Conservation (phyloP, 1,140 invertebrate species). For the Drosophila erecta region DNA sequence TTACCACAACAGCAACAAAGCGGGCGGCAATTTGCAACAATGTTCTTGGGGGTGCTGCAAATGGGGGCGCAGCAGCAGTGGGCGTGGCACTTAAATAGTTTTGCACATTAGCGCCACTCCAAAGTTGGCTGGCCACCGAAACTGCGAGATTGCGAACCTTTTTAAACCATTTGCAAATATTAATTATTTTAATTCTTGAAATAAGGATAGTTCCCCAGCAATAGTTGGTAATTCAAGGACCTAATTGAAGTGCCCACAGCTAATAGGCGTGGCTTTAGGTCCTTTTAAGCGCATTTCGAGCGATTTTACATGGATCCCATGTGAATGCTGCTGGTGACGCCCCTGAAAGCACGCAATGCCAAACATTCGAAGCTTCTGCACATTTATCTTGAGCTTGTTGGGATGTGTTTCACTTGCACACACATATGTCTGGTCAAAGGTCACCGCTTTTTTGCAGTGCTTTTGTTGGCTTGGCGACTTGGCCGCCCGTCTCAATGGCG, state of each 20-base stretch:
- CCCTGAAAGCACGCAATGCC: conserved; percentile 48
- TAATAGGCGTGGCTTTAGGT: conserved; percentile 10
- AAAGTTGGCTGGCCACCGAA: conserved; percentile 33
- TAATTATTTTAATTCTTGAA: too few relatives aligned
- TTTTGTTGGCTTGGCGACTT: conserved; percentile 32
- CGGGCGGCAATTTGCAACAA: conserved; percentile 65
- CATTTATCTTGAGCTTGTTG: conserved; percentile 54
- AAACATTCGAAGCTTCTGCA: conserved; percentile 45
- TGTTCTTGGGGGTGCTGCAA: conserved; percentile 42
- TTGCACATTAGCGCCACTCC: conserved; percentile 51
- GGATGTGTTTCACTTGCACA: conserved; percentile 10
- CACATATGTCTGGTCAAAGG: conserved; percentile 41
- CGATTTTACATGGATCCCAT: not conserved
- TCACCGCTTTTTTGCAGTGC: conserved; percentile 31
- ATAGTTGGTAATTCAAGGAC: not conserved
- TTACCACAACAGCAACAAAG: conserved; percentile 56
- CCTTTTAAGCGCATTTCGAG: not conserved
- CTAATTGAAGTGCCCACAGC: not conserved
- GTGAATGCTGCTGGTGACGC: conserved; percentile 33
- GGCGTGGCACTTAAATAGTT: conserved; percentile 61
- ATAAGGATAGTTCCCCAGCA: too few relatives aligned
- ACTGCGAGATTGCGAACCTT: not conserved
- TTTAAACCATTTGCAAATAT: not conserved
- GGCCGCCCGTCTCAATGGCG: conserved; percentile 70
- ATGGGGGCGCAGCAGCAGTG: too few relatives aligned